Base-by-base conservation (phyloP, 2,113 vertebrate species). In the Zosterops pallidus region DNA sequence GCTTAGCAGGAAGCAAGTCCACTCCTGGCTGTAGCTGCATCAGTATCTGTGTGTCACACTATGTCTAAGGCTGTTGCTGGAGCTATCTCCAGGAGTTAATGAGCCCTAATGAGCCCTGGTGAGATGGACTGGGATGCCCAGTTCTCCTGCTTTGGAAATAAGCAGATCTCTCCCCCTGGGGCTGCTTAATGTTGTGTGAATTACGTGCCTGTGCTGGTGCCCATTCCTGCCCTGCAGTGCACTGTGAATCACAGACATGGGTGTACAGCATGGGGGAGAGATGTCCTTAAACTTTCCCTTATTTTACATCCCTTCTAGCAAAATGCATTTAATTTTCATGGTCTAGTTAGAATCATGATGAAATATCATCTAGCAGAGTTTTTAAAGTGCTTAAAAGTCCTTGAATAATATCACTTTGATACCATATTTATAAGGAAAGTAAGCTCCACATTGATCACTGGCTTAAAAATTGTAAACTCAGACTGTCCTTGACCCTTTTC, bases 111-210 rank as follows among this genome's bases (percentile, higher is more conserved):
- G 80, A 89, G 47, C 29, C 62, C 86, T 74, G 64, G 7, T 86
- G 77, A 86, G 67, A 62, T 59, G 69, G 16, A 55, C 53, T 64
- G 77, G 64, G 35, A 59, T 87, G 74, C 19, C 35, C 39, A 49
- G 0, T 75, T 95, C 81, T 87, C 19, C 65, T 78, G 49, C 77
- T 87, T 87, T 89, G 57, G 52, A 92, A 47, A 52, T 60, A 39
- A 89, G 89, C 22, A 16, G 65, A 12, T 91, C 69, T 9, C 39
- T 81, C 22, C 49, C 46, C 69, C 0, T 1, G 53, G 47, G 87
- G 44, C 81, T 94, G 70, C 81, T 76, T 89, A 86, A 78, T 82
- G 69, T 64, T 55, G 37, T 71, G 47, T 91, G 87, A 94, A 63
- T 47, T 89, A 39, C 21, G 5, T 0, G 29, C 35, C 60, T 83